A percentile compares a stretch with the other conserved stretches of the same genome.
phyloP scores from a whole-genome alignment of 2,888 invertebrate genomes.

The Rosalia funebris region DNA sequence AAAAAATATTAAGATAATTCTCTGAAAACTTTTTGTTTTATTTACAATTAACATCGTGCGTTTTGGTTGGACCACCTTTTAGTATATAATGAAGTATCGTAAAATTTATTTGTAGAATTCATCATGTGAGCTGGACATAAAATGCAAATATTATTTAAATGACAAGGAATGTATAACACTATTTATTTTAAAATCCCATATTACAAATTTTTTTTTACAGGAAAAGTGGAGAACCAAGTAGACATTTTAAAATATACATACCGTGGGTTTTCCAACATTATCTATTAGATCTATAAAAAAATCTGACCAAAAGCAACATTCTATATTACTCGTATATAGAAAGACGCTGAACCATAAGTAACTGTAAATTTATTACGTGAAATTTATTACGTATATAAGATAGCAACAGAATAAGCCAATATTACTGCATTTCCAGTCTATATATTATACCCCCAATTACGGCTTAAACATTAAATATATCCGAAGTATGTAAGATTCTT shows the following conservation, averaged over 20 bases:
- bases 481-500: slow-evolving; percentile 13
- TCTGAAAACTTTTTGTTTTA: too few species aligned
- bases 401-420: not conserved
- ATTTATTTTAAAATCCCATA: too few species aligned
- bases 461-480: slow-evolving; percentile 17
- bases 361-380: slow-evolving; percentile 2
- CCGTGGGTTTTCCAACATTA: slow-evolving; percentile 3
- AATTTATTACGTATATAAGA: not conserved
- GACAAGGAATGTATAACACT: too few species aligned
- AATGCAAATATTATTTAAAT: too few species aligned
- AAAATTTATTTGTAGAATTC: too few species aligned
- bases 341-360: not conserved
- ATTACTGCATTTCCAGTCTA: slow-evolving; percentile 1
- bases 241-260: not conserved
- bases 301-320: not conserved
- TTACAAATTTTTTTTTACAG: too few species aligned
- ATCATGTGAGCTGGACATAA: too few species aligned
- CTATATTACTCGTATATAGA: not conserved
- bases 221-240: too few species aligned
- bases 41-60: too few species aligned
- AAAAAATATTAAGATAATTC: too few species aligned
- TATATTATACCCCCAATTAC: slow-evolving; percentile 8
- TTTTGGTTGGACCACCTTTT: too few species aligned
- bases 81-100: too few species aligned
- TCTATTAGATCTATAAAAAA: not conserved